Base-by-base conservation (phyloP, 2,113 vertebrate genomes). In the Epinephelus fuscoguttatus region DNA sequence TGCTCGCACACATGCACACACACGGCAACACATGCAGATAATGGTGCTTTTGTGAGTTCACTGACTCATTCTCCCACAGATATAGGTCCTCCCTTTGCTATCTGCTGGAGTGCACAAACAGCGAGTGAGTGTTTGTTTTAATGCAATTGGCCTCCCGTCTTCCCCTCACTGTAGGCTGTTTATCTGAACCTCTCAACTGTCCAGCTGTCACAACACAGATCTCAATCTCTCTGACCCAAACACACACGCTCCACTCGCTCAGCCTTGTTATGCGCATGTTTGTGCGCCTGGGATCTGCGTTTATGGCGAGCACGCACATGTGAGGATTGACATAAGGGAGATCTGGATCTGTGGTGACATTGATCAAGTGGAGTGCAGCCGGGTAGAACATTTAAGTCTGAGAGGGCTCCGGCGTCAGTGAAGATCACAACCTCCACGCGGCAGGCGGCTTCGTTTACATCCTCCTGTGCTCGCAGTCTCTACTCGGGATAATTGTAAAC, bases 131-230 rank as follows among this genome's bases (percentile, higher is more conserved):
- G 92, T 94, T 95, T 95, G 92, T 91, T 93, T 95, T 90, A 91
- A 93, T 92, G 88, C 89, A 90, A 83, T 91, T 63, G 81, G 66
- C 85, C 86, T 78, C 78, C 77, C 55, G 56, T 90, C 82, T 88
- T 72, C 27, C 6, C 56, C 80, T 68, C 80, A 66, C 91, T 76
- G 70, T 70, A 84, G 83, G 85, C 72, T 94, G 90, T 95, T 94
- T 95, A 92, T 94, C 92, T 89, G 90, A 87, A 85, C 89, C 88
- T 94, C 90, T 94, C 87, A 50, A 91, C 92, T 80, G 92, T 93
- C 93, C 94, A 95, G 93, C 94, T 95, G 95, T 94, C 94, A 93
- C 90, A 94, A 93, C 93, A 94, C 61, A 92, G 94, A 94, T 95
- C 84, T 89, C 91, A 91, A 94, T 95, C 93, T 87, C 81, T 73